Base-by-base conservation (phyloP, 1,140 invertebrate species). In the Colletes gigas region DNA sequence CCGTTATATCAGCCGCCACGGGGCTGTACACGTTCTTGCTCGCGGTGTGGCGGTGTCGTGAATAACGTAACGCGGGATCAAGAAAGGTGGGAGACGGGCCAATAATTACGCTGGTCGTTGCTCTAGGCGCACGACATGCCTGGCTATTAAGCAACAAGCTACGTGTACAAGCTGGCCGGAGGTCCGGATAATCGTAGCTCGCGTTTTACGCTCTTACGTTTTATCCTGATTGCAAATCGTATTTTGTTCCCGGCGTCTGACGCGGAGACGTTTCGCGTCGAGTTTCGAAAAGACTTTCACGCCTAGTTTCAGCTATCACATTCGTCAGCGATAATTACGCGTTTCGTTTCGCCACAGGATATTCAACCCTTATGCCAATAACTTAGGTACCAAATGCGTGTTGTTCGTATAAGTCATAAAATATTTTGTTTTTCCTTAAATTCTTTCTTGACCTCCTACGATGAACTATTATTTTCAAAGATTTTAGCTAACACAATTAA, bases 71-170 rank as follows among this genome's bases (percentile, higher is more conserved):
- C 21, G 59, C 30, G 52, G 66, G 66, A 74, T 55, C 57, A 57
- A 30, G 71, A 70, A 74, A 79, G 52, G 66, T 75, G 75, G 67
- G 71, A 73, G 82, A 85, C 77, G 82, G 84, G 69, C 87, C 81
- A 84, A 89, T 90, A 89, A 90, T 89, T 89, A 89, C 81, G 59
- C 62, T 83, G 82, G 83, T 85, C 88, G 82, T 88, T 88, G 85
- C 87, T 88, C 83, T 86, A 82, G 80, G 78, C 82, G 62, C 73
- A 66, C 74, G 79, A 87, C 82, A 88, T 81, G 81, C 78, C 75
- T 55, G 69, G 63, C 80, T 86, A 81, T 90, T 90, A 77, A 86
- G 83, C 85, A 86, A 89, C 79, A 77, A 83, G 52, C 60, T 47
- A 71, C 60, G 70, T 66, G 19, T 62, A 68, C 59, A 21, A 19